Base-by-base conservation (phyloP, 1,140 invertebrate genomes). In the Acromyrmex heyeri region DNA sequence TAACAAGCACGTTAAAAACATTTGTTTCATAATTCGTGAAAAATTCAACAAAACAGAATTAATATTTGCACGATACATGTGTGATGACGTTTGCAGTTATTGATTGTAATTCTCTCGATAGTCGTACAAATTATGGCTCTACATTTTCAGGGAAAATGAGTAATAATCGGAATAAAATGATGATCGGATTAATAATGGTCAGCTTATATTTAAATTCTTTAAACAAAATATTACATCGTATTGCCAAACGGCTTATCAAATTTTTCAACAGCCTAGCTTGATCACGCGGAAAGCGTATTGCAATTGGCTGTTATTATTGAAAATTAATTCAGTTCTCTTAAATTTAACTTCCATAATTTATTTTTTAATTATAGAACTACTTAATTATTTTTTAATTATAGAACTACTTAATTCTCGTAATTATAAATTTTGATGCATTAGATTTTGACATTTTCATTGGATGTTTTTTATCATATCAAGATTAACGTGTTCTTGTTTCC, bases 61-160 rank as follows among this genome's bases (percentile, higher is more conserved):
- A 81, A 83, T 83, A 83, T 83, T 75, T 24, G 55, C 27, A 30
- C 69, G 65, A 38, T 59, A 44, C 34, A 44, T 21, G 24, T 67
- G 24, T 50, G 69, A 62, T 83, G 79, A 83, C 55, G 69, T 83
- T 83, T 75, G 12, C 55, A 57, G 24, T 34, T 82, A 83, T 83
- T 75, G 55, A 83, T 81, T 81, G 65, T 81, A 81, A 81, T 83
- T 83, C 79, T 83, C 79, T 62, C 69, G 27, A 83, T 83, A 83
- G 69, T 83, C 79, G 24, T 83, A 53, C 79, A 61, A 83, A 83
- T 83, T 83, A 83, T 72, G 69, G 73, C 69, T 69, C 59, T 83
- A 72, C 38, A 64, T 75, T 83, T 69, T 83, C 21, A 55, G 24
- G 18, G 38, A 62, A 83, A 83, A 83, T 83, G 79, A 83, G 55